Conservation (phyloP, 2,113 vertebrate genomes). For the Sceloporus tristichus region DNA sequence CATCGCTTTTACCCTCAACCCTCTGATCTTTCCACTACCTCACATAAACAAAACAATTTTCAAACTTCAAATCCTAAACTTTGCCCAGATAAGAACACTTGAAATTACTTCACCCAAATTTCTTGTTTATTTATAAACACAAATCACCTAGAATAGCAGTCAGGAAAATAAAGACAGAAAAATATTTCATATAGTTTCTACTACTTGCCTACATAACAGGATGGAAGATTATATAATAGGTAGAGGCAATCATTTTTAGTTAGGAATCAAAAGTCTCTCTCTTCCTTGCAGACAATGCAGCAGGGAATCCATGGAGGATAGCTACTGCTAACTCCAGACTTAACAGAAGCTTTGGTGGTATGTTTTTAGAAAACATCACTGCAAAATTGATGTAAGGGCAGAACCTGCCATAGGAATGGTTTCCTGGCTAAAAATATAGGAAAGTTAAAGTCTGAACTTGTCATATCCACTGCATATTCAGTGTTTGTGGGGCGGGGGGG, state of each 20-base stretch:
- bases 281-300: background rate
- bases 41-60: no score
- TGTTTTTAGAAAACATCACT: background rate
- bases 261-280: background rate
- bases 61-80: no score
- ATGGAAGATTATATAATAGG: background rate
- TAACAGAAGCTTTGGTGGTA: background rate
- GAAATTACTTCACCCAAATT: background rate
- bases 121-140: background rate
- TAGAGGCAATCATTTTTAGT: background rate
- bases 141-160: background rate
- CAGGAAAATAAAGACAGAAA: background rate
- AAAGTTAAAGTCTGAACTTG: background rate
- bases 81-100: background rate
- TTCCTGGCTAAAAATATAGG: no score
- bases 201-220: background rate
- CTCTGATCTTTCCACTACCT: no score
- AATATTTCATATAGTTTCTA: background rate
- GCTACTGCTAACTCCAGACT: background rate
- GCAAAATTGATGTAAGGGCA: background rate
- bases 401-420: background rate
- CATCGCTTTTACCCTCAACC: no score
- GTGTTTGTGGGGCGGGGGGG: background rate
- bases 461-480: background rate
- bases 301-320: background rate